Evolutionary conservation across 2,888 invertebrate species (phyloP), one percentile per base, ranked within the genome.

Genomic region (Leucophenga montana): DNA sequence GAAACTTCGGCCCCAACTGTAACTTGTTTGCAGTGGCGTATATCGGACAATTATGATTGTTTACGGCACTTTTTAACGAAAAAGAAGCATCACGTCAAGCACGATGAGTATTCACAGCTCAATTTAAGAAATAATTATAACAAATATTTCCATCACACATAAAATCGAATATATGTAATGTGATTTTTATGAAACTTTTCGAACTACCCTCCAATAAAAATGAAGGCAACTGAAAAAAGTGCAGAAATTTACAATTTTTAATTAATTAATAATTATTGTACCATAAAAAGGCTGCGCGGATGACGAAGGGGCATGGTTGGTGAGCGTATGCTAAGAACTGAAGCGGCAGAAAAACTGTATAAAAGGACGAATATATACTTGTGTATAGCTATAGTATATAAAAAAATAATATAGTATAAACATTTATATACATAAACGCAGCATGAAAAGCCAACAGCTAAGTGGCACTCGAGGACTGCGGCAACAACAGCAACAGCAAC

Each of bases 231-330:
- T 20, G 48, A 18, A 64, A 48, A 46, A 73, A 27, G 27, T 27
- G 77, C 71, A 73, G 75, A 75, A 79, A 72, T 71, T 74, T 75
- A 74, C 80, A 78, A 80, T 77, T 44, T 14, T 66, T 82, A 81
- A 82, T 82, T 82, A 82, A 81, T 81, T 76, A 83, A 79, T 83
- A 82, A 82, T 82, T 83, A 82, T 83, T 76, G 73, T 73, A 72
- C 68, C 76, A 77, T 76, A 73, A 80, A 75, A 80, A 78, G 75
- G 31, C 44, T 20, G 22, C 33, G 53, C 22, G 8, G 9, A 53
- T 9, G 4, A 18, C 16, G 39, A 14, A 16, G 70, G 57, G 57
- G 62, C 68, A 46, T n/a, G 57, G 67, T 69, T 66, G 69, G 69
- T 64, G 39, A 13, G 56, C 39, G 68, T 59, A 54, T 56, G 48